Percentiles rank a stretch among this genome's conserved stretches.
Conservation (phyloP, 2,113 vertebrate genomes). For the Numida meleagris region DNA sequence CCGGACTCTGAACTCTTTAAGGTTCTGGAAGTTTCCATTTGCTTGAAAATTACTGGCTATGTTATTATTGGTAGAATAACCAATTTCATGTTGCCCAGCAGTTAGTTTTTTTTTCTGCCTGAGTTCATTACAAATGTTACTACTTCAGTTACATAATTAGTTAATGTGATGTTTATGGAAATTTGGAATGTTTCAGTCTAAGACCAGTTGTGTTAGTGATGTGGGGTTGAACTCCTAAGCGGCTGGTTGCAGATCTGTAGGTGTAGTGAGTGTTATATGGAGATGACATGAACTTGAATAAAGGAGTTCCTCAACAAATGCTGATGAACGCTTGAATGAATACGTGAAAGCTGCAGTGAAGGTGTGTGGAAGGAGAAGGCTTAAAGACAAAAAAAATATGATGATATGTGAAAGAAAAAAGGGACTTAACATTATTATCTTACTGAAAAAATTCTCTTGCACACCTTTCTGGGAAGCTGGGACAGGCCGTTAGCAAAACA, state of each 20-base stretch:
- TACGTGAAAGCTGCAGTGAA: background rate
- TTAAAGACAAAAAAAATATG: background rate
- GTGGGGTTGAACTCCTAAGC: background rate
- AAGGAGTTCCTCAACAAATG: background rate
- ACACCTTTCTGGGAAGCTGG: background rate
- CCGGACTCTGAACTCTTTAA: background rate
- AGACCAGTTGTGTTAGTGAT: background rate
- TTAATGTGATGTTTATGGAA: background rate
- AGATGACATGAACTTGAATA: background rate
- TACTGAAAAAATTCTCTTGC: no score
- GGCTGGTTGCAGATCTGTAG: background rate
- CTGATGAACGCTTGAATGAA: background rate
- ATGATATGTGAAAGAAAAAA: no score
- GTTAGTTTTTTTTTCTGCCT: background rate
- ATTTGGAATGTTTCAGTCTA: background rate
- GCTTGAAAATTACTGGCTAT: background rate
- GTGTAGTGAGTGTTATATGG: background rate
- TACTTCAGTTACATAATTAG: background rate
- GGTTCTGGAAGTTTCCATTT: background rate
- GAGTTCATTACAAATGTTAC: background rate
- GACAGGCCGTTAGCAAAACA: background rate
- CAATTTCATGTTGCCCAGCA: background rate
- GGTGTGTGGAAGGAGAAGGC: background rate
- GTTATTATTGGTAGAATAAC: background rate
- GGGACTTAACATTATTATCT: no score